These are phyloP conservation scores for Trissonchulus latispiculum DNA, from an alignment of 2,888 invertebrate species.

Conservation along the genomic window DNA sequence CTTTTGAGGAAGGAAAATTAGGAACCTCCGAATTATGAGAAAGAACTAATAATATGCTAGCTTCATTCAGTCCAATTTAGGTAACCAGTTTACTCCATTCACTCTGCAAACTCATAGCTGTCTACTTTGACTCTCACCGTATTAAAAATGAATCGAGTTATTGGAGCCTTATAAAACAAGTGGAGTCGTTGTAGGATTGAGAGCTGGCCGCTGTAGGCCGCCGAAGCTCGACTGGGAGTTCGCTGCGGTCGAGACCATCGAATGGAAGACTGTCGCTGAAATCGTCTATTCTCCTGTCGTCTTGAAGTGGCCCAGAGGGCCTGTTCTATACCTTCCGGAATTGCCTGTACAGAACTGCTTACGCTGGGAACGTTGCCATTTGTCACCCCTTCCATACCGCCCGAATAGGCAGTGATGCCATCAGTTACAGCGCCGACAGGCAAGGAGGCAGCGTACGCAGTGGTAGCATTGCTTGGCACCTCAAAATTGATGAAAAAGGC, in stretches of 20 bases:
- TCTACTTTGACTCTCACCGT: slow-evolving; percentile 36
- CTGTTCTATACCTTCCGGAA: not conserved
- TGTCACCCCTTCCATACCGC: not conserved
- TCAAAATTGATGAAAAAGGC: slow-evolving; percentile 11
- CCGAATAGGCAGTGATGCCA: not conserved
- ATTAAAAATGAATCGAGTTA: slow-evolving; percentile 43
- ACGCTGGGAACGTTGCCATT: not conserved
- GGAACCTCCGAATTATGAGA: no score
- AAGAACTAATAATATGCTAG: no score
- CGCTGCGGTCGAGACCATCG: not conserved
- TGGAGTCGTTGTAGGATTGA: slow-evolving; percentile 35
- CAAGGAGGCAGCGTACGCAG: no score
- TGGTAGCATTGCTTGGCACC: not conserved
- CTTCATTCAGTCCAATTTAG: no score
- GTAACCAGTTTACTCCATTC: no score
- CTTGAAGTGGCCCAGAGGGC: no score
- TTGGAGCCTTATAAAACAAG: slow-evolving; percentile 44
- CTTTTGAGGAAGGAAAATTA: no score
- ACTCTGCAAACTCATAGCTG: no score
- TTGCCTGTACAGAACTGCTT: not conserved
- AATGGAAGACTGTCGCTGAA: no score
- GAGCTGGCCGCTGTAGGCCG: slow-evolving; percentile 24
- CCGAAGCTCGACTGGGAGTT: not conserved
- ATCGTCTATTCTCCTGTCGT: no score
- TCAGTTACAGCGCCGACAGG: no score